phyloP scores from a whole-genome alignment of 2,888 invertebrate genomes.

The Nycteola revayana region DNA sequence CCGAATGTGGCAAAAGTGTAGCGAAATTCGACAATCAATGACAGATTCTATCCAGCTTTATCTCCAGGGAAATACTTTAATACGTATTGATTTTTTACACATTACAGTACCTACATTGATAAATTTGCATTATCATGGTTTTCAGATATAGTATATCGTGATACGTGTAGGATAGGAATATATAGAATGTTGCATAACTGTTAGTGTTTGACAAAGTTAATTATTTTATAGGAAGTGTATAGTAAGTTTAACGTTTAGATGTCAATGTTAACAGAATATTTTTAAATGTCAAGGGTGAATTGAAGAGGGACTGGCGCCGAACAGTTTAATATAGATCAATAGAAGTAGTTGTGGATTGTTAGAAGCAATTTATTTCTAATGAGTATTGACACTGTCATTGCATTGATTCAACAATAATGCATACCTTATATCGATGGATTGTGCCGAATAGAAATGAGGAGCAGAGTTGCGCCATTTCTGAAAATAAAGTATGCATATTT shows the following conservation, averaged over 20 bases:
- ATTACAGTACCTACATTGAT: no score
- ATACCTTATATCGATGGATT: conserved; percentile 73
- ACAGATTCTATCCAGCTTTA: no score
- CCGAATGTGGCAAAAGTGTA: conserved; percentile 4
- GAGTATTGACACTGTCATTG: conserved; percentile 35
- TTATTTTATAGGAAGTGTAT: no score
- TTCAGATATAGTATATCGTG: no score
- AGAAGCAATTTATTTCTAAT: conserved; percentile 62
- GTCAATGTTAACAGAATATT: no score
- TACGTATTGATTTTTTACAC: conserved; percentile 14
- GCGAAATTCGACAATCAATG: neutral
- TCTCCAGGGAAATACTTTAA: conserved; percentile 12
- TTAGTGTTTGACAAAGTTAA: conserved; percentile 5
- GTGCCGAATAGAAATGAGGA: conserved; percentile 70
- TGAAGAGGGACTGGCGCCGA: conserved; percentile 52
- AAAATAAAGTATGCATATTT: conserved; percentile 40
- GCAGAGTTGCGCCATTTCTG: conserved; percentile 79
- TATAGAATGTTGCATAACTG: conserved; percentile 19
- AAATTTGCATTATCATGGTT: no score
- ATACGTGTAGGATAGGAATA: no score
- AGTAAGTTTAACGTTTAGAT: no score
- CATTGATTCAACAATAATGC: conserved; percentile 35
- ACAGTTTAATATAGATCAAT: conserved; percentile 68
- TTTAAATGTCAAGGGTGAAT: conserved; percentile 61
- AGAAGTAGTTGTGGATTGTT: conserved; percentile 62